phyloP scores from a whole-genome alignment of 2,888 invertebrate species.

The Gryllus longicercus region DNA sequence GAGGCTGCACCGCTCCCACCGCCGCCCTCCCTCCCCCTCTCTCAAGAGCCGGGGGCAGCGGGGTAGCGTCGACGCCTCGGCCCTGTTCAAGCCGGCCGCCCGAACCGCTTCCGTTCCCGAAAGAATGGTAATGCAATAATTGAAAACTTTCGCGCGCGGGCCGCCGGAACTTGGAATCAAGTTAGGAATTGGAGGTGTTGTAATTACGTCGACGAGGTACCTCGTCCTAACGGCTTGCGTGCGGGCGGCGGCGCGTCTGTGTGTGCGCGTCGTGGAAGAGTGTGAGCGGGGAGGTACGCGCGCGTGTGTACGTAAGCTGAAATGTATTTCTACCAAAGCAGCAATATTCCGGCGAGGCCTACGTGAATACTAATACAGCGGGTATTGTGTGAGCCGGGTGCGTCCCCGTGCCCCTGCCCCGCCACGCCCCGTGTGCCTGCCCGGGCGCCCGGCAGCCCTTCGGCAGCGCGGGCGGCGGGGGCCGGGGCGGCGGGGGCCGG shows the following conservation, averaged over 20 bases:
- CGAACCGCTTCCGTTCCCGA: not conserved
- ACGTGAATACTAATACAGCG: slow-evolving; percentile 27
- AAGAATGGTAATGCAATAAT: not conserved
- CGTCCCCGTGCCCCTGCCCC: not conserved
- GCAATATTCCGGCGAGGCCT: slow-evolving; percentile 21
- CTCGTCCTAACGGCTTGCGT: slow-evolving; percentile 1
- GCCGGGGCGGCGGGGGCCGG: slow-evolving; percentile 20
- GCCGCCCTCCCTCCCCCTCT: no score
- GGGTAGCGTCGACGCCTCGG: no score
- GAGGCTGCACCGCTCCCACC: no score
- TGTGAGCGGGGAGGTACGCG: not conserved
- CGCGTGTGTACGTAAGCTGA: slow-evolving; percentile 17
- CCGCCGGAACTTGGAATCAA: not conserved
- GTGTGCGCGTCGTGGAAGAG: not conserved
- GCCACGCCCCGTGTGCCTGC: no score
- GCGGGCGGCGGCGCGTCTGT: not conserved
- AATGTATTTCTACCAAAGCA: slow-evolving; percentile 17
- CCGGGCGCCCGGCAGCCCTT: not conserved
- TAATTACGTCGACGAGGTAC: slow-evolving; percentile 10
- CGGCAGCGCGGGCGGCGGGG: slow-evolving; percentile 18
- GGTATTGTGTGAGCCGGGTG: slow-evolving; percentile 6
- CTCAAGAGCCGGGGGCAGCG: no score
- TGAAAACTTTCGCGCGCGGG: not conserved
- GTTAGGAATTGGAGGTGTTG: not conserved
- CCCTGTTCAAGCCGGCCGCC: no score